Evolutionary conservation across 2,888 invertebrate genomes (phyloP).

Genomic region (Hirtodrosophila alboralis): DNA sequence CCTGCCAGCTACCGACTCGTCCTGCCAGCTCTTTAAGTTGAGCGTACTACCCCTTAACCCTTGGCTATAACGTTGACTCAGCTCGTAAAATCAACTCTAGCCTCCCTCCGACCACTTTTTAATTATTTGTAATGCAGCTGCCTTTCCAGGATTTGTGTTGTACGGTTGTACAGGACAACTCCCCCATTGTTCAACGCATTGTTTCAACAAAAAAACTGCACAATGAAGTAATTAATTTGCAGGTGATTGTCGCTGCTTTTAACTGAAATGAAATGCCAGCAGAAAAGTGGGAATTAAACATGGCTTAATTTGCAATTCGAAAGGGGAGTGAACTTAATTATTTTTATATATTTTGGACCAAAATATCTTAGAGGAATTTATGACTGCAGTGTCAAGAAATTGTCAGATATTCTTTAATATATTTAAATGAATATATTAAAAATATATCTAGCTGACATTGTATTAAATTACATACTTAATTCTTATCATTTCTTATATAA

Average conservation of each 20-base stretch:
- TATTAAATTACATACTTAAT: no score
- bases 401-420: no score
- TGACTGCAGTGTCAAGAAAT: no score
- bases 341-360: no score
- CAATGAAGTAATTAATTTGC: constrained; percentile 53
- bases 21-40: constrained; percentile 26
- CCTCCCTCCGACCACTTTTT: constrained; percentile 31
- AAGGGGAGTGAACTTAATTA: no score
- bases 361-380: no score
- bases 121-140: constrained; percentile 48
- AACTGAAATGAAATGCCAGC: constrained; percentile 33
- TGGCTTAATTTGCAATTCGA: no score
- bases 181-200: constrained; percentile 14
- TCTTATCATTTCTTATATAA: no score
- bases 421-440: no score
- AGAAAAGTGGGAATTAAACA: neutral
- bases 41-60: constrained; percentile 31
- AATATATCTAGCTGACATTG: no score
- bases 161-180: neutral
- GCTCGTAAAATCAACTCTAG: constrained; percentile 23
- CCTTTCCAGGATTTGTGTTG: constrained; percentile 8
- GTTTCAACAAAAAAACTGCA: constrained; percentile 5
- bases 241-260: constrained; percentile 38
- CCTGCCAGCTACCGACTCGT: no score
- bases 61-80: constrained; percentile 12